A percentile compares a stretch with the other conserved stretches of the same genome.
Conservation (phyloP, 1,140 invertebrate species). For the Bombus superbus region DNA sequence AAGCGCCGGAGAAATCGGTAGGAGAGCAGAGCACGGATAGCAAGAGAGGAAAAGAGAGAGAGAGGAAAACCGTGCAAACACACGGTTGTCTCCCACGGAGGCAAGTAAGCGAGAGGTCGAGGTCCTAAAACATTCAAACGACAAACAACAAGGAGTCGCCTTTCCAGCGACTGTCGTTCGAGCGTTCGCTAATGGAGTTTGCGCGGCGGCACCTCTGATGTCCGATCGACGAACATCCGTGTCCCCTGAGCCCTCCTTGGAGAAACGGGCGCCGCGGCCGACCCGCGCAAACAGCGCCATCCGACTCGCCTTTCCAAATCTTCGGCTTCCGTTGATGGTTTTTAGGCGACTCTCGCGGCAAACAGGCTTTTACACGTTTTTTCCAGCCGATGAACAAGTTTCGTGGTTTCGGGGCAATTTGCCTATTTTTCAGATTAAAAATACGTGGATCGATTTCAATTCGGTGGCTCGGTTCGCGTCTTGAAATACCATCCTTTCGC, state of each 20-base stretch:
- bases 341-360: not conserved
- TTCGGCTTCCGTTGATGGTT: conserved; percentile 11
- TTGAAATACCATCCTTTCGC: too few species aligned
- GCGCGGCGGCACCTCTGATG: conserved; percentile 82
- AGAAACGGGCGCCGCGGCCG: conserved; percentile 3
- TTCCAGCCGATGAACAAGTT: not conserved
- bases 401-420: not conserved
- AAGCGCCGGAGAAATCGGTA: conserved; percentile 26
- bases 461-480: too few species aligned
- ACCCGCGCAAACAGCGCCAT: conserved; percentile 19
- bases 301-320: not conserved
- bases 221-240: conserved; percentile 68
- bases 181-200: conserved; percentile 82
- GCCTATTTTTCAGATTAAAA: too few species aligned
- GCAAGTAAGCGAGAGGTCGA: conserved; percentile 81
- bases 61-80: conserved; percentile 59
- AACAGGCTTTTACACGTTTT: not conserved
- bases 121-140: conserved; percentile 82
- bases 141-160: conserved; percentile 79
- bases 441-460: too few species aligned
- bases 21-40: not conserved
- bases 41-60: not conserved
- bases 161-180: conserved; percentile 59
- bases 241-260: conserved; percentile 30
- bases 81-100: conserved; percentile 75